Base-by-base conservation (phyloP, 2,113 vertebrate genomes). In the Cyrtonyx montezumae region DNA sequence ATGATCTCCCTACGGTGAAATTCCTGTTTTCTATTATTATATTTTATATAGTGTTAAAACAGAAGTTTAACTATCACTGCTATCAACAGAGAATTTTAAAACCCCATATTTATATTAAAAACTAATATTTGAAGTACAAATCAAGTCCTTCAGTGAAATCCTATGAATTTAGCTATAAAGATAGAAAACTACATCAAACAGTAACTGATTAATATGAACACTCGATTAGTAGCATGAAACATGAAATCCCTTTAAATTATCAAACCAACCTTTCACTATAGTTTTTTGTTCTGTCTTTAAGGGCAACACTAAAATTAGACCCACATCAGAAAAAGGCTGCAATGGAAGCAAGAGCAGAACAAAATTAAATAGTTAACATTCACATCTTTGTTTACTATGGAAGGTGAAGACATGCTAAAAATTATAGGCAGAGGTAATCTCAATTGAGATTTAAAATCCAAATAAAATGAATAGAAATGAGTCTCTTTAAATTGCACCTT, bases 361-460 rank as follows among this genome's bases (percentile, higher is more conserved):
- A 66, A 59, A n/a, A 42, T 3, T 67, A 37, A 93, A 61, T 13
- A 90, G 13, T 12, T 32, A 2, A 42, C 70, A 6, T n/a, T 49
- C 48, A 74, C 26, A 28, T 22, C 58, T 79, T 10, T 75, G 37
- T 91, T 91, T 86, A 89, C 43, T 48, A 62, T 79, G 40, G 3
- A 91, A 92, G 37, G 83, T 11, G 34, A 84, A 87, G 48, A 81
- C 84, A 73, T 13, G 7, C 84, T 88, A 91, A 63, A 90, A 93
- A 30, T 32, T 88, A 88, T 9, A 91, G 66, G 62, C 5, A 91
- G 71, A 79, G 56, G 25, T 22, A 76, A 94, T 34, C 18, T 40
- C 84, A 61, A 75, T 45, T 59, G 32, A 85, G n/a, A 82, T 5
- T n/a, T 23, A 84, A 79, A 84, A 36, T 90, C 63, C 77, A 87